Percentiles rank a stretch among this genome's conserved stretches.
Conservation (phyloP, 2,113 vertebrate species). For the chimpanzee (Pan troglodytes) region NHGRI_mPanTro3-v2.1_pri NC_072414.2:28432001-28432500, state of each 20-base stretch:
- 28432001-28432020: slow-evolving; percentile 33
- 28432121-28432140: neutral
- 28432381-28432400: slow-evolving; percentile 52
- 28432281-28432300: slow-evolving; percentile 22
- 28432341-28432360: slow-evolving; percentile 22
- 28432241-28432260: neutral
- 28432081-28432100: neutral
- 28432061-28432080: neutral
- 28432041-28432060: slow-evolving; percentile 1
- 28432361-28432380: neutral
- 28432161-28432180: neutral
- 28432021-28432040: slow-evolving; percentile 20
- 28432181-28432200: neutral
- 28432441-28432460: neutral
- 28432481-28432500: slow-evolving; percentile 7
- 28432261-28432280: neutral
- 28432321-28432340: slow-evolving; percentile 16
- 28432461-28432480: neutral
- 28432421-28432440: slow-evolving; percentile 1
- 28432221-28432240: slow-evolving; percentile 24
- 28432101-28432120: neutral
- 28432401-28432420: slow-evolving; percentile 36
- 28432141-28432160: neutral
- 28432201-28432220: slow-evolving; percentile 24
- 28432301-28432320: neutral